Evolutionary conservation across 1,140 invertebrate species (phyloP), one percentile per base, ranked within the genome.

Genomic region (Colletes gigas): DNA sequence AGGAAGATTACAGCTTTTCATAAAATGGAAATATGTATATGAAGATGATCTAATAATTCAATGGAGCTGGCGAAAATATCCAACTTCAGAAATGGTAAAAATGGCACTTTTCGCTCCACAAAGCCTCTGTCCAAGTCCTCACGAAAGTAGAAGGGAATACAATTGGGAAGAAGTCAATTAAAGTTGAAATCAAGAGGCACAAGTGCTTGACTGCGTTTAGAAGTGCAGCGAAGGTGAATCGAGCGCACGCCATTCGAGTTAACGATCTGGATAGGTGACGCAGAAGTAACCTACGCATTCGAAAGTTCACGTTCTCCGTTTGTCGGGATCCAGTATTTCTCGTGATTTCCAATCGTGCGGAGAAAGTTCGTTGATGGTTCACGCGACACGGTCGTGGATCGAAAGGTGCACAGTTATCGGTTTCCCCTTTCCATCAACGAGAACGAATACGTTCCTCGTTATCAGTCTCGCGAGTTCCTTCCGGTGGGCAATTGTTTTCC

Each of bases 251-350:
- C 15, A 10, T 21, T 47, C 30, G 54, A 65, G 44, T 50, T 80
- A 80, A 80, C 47, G 78, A 80, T 63, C 50, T 2, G 6, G 63
- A 67, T 55, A 72, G 52, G 70, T 73, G 71, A 67, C 52, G 30
- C 71, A 60, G 12, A 19, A 67, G 4, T 59, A 60, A 60, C 72
- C 71, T 75, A 80, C 72, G 54, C 78, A 75, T 80, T 80, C 30
- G 71, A 80, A 80, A 80, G 78, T 80, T 74, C 71, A 55, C 54
- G 21, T 75, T 75, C 70, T 17, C 17, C 12, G 60, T 4, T 67
- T 15, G n/a, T 52, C 21, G 62, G 41, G 63, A 55, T 47, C 60
- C 59, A 70, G 70, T 21, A 47, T 41, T 55, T 17, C 0, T 52
- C 3, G 12, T 59, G 76, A 17, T 47, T 66, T 21, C 44, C 55